A percentile compares a stretch with the other conserved stretches of the same genome.
These are phyloP conservation scores for Tetropium fuscum DNA, from an alignment of 2,888 invertebrate species.

Conservation along the genomic window DNA sequence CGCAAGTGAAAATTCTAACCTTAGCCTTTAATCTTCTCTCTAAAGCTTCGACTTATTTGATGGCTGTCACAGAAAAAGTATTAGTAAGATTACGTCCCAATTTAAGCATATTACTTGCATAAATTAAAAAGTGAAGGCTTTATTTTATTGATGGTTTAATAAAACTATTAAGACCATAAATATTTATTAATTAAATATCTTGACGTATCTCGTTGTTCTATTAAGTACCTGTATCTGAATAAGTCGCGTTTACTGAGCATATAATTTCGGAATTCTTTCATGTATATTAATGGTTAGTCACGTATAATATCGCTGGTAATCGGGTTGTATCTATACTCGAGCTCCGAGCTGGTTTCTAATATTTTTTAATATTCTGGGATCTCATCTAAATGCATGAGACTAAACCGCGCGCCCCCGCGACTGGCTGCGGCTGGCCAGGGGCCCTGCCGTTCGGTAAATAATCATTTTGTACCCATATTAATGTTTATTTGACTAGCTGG, in stretches of 20 bases:
- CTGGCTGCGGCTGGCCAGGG: constrained; percentile 35
- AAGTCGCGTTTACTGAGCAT: constrained; percentile 44
- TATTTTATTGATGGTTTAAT: constrained; percentile 17
- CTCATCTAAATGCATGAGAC: constrained; percentile 60
- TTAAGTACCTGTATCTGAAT: constrained; percentile 24
- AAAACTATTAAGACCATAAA: constrained; percentile 19
- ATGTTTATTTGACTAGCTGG: constrained; percentile 59
- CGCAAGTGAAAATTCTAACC: no score
- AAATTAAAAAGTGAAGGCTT: constrained; percentile 6
- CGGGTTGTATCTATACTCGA: constrained; percentile 42
- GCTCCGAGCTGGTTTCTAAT: constrained; percentile 57
- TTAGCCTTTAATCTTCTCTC: no score
- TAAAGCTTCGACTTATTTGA: no score
- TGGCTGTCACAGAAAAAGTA: no score
- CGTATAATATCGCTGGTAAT: constrained; percentile 34
- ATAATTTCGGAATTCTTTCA: constrained; percentile 46
- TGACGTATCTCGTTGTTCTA: constrained; percentile 35
- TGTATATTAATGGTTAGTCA: constrained; percentile 44
- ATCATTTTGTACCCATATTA: constrained; percentile 62
- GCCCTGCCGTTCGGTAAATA: constrained; percentile 61
- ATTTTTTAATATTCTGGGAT: constrained; percentile 57
- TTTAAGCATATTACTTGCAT: constrained; percentile 3
- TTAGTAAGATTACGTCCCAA: neutral
- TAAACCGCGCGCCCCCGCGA: neutral
- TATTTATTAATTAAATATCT: constrained; percentile 25